phyloP scores from a whole-genome alignment of 2,888 invertebrate genomes.

The Drosophila suboccidentalis region DNA sequence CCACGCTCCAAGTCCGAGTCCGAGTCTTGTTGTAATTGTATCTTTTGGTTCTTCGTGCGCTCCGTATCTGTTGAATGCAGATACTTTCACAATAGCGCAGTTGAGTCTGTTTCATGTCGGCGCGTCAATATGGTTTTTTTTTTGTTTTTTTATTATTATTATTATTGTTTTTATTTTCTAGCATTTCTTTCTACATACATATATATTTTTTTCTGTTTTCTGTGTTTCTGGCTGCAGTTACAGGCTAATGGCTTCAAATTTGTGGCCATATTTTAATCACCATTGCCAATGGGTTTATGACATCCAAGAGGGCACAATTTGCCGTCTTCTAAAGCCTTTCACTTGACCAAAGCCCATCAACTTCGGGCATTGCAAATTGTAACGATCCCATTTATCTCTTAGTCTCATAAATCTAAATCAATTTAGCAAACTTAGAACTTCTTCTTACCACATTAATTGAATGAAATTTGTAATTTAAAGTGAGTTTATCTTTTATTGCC shows the following conservation, averaged over 20 bases:
- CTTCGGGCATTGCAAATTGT: slow-evolving; percentile 6
- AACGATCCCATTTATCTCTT: slow-evolving; percentile 31
- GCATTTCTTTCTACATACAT: slow-evolving; percentile 32
- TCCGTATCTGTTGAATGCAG: slow-evolving; percentile 37
- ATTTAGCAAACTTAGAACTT: slow-evolving; percentile 27
- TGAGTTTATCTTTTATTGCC: background rate
- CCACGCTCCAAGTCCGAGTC: slow-evolving; percentile 6
- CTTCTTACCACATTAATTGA: slow-evolving; percentile 5
- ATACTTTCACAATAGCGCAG: slow-evolving; percentile 74
- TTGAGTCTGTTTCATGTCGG: slow-evolving; percentile 60
- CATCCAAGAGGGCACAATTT: slow-evolving; percentile 27
- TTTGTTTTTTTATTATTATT: slow-evolving; percentile 26
- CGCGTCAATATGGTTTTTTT: slow-evolving; percentile 55
- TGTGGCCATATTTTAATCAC: slow-evolving; percentile 57
- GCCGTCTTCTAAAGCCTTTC: slow-evolving; percentile 42
- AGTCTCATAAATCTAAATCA: slow-evolving; percentile 45
- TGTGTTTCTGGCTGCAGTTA: slow-evolving; percentile 20
- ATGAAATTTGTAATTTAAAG: slow-evolving; percentile 1
- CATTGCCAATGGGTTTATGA: slow-evolving; percentile 57
- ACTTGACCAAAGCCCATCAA: slow-evolving; percentile 29
- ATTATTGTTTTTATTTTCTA: slow-evolving; percentile 34
- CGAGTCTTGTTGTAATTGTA: slow-evolving; percentile 60
- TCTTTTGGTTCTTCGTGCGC: slow-evolving; percentile 67
- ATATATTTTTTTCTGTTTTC: slow-evolving; percentile 19
- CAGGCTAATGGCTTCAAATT: slow-evolving; percentile 41